Base-by-base conservation (phyloP, 2,888 invertebrate genomes). In the Pristionchus arcanus region DNA sequence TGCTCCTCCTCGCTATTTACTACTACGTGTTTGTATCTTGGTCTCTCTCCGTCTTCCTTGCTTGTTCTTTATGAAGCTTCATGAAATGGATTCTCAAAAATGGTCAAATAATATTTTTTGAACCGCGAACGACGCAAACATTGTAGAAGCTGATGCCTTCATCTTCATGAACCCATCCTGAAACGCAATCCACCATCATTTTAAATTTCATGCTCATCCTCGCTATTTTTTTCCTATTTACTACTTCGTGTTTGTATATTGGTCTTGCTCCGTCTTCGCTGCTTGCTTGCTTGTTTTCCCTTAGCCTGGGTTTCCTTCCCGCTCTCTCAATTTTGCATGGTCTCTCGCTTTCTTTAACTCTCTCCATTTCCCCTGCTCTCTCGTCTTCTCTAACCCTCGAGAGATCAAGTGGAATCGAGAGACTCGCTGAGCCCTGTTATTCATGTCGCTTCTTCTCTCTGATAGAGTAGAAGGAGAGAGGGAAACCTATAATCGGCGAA, bases 331-430 rank as follows among this genome's bases (percentile, higher is more conserved):
- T 31, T 21, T 31, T 31, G 31, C 34, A 31, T 34, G 71, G 0
- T 63, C 71, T 92, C 71, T 92, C 92, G 3, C 91, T 91, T 88
- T 92, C 92, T 2, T 77, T 92, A 68, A 91, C 91, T 42, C 87
- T 91, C 31, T 42, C 42, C 5, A 42, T 42, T 42, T 9, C 42
- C 9, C 42, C 3, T 42, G 42, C 42, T 42, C 42, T 42, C 42
- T 42, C 3, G 42, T 42, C 9, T 42, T 9, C 92, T 2, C 83
- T 92, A 68, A 91, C 91, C 37, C 87, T 91, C 31, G 92, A 28
- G 92, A 91, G 16, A 91, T 91, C 84, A 90, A 91, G 37, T 71
- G 91, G 37, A 7, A 49, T 49, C 9, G 11, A 49, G 42, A 49
- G 42, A 49, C 7, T 9, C 34, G 4, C 68, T 34, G n/a, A n/a